Conservation (phyloP, 2,797 vertebrate genomes). For the Ibycter americanus region DNA sequence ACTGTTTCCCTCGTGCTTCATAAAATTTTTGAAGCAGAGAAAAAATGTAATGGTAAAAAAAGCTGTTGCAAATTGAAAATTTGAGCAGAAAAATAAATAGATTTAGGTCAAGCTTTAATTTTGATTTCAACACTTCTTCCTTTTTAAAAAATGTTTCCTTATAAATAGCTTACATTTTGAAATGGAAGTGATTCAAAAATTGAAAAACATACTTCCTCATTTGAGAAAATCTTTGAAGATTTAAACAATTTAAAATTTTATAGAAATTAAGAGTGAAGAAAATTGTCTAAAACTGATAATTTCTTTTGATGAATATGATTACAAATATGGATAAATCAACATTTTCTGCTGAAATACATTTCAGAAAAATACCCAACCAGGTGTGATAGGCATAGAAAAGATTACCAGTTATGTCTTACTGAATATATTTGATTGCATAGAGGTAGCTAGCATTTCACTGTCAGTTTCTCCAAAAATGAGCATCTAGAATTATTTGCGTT, state of each 20-base stretch:
- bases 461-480: neutral
- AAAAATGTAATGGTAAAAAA: neutral
- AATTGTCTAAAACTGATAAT: neutral
- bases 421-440: constrained; percentile 28
- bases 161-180: neutral
- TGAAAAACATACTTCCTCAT: neutral
- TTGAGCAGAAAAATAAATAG: neutral
- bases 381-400: constrained; percentile 2
- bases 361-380: neutral
- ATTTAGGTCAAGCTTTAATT: neutral
- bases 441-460: neutral
- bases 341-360: neutral
- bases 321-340: neutral
- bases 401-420: neutral
- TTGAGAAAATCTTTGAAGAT: neutral
- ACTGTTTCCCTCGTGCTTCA: neutral
- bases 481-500: neutral
- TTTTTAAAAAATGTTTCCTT: neutral
- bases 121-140: neutral
- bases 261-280: neutral
- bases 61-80: neutral
- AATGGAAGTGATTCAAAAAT: neutral
- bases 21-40: neutral
- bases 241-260: neutral
- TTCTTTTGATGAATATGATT: neutral